Base-by-base conservation (phyloP, 2,113 vertebrate species). In the Orthonyx spaldingii region DNA sequence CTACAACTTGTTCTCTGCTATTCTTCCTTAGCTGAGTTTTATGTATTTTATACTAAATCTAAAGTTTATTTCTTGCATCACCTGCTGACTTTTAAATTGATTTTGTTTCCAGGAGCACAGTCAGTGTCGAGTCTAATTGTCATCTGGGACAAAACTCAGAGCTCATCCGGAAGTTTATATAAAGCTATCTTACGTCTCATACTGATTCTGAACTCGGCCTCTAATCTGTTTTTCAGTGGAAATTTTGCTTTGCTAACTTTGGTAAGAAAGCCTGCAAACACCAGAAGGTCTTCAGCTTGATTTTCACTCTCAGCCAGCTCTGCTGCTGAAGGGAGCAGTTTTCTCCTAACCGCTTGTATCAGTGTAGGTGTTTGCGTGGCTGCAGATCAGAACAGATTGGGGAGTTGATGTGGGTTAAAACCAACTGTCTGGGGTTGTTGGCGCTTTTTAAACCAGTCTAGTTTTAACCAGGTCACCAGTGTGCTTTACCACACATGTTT, bases 331-430 rank as follows among this genome's bases (percentile, higher is more conserved):
- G 78, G 87, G 96, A 96, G 65, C 82, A 75, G 65, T 79, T 95
- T 56, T 95, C 52, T 52, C 65, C 78, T 63, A 20, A 47, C 85
- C 2, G 8, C 50, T 65, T 41, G 6, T 52, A 82, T 55, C 44
- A 35, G 90, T 57, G 96, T 95, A 80, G 96, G 96, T 90, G 96
- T 93, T 88, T 94, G 94, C 6, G 55, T 94, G 95, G 95, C 92
- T 94, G 82, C 82, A 49, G 64, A 82, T 80, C 88, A 35, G 82
- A 91, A 93, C 90, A 95, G 94, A 88, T 27, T 90, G 90, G 53
- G 63, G 57, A 87, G 60, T 35, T 60, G 65, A 44, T 85, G 78
- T 89, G 88, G 84, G 69, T 91, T 96, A 47, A 87, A 84, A 95
- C 87, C 61, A 96, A 71, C 78, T 93, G 91, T n/a, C n/a, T 74